Conservation (phyloP, 2,888 invertebrate genomes). For the Cephus sareptanus region DNA sequence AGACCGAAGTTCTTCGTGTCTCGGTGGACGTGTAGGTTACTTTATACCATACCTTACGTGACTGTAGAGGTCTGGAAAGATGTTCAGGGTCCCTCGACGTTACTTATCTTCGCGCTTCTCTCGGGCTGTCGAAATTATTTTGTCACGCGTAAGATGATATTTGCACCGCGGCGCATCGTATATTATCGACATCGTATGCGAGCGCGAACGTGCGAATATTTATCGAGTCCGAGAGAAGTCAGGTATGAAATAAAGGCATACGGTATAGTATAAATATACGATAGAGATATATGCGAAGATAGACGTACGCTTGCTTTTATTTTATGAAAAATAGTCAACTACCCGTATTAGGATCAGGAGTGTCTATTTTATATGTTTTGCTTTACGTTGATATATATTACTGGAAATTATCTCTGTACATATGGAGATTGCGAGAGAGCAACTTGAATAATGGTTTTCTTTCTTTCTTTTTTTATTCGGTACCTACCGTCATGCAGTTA, state of each 20-base stretch:
- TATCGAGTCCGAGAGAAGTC: neutral
- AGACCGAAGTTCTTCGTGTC: neutral
- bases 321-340: neutral
- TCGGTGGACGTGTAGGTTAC: neutral
- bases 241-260: neutral
- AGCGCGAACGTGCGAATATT: neutral
- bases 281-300: neutral
- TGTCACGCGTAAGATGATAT: slow-evolving; percentile 26
- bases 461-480: neutral
- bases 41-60: neutral
- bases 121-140: slow-evolving; percentile 38
- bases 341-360: neutral
- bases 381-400: neutral
- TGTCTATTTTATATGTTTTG: neutral
- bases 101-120: slow-evolving; percentile 26
- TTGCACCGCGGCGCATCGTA: neutral
- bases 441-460: neutral
- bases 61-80: neutral
- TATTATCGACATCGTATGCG: neutral
- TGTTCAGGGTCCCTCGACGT: neutral
- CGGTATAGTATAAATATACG: neutral
- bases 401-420: neutral
- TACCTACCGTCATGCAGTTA: neutral
- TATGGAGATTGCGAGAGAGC: neutral
- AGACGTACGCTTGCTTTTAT: neutral